These are phyloP conservation scores for Masnerella sp. DNA, from an alignment of 2,888 invertebrate species.

Conservation along the genomic window DNA sequence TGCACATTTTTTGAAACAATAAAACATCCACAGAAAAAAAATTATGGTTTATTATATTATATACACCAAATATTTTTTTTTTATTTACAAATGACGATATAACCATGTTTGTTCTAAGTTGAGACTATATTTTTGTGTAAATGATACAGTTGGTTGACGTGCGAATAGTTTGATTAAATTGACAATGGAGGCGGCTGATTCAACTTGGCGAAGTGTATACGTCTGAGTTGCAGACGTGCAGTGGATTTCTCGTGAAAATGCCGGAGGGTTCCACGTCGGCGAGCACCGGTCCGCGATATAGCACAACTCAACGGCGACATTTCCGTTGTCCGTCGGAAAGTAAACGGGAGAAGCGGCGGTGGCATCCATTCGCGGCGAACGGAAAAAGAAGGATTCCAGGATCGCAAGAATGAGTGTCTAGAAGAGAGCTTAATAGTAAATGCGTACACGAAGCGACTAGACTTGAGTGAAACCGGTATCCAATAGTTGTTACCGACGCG, in stretches of 20 bases:
- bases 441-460: conserved; percentile 49
- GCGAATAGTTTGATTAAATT: conserved; percentile 37
- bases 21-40: too few species aligned
- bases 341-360: conserved; percentile 51
- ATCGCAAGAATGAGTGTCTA: conserved; percentile 58
- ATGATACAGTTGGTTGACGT: too few species aligned
- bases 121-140: too few species aligned
- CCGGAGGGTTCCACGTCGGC: conserved; percentile 60
- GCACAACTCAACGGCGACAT: conserved; percentile 57
- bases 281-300: conserved; percentile 59
- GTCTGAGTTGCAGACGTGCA: conserved; percentile 31
- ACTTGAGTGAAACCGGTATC: conserved; percentile 58
- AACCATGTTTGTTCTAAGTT: too few species aligned
- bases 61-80: too few species aligned
- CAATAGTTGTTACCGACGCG: conserved; percentile 38
- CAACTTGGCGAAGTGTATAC: conserved; percentile 23
- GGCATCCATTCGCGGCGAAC: conserved; percentile 46
- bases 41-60: too few species aligned
- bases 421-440: conserved; percentile 55
- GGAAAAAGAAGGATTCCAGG: conserved; percentile 50
- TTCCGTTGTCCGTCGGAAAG: conserved; percentile 61
- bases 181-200: conserved; percentile 32
- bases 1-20: too few species aligned
- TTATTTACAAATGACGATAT: too few species aligned
- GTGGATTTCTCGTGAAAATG: conserved; percentile 59